Conservation (phyloP, 2,797 vertebrate genomes). For the Hippopotamyrus pictus region DNA sequence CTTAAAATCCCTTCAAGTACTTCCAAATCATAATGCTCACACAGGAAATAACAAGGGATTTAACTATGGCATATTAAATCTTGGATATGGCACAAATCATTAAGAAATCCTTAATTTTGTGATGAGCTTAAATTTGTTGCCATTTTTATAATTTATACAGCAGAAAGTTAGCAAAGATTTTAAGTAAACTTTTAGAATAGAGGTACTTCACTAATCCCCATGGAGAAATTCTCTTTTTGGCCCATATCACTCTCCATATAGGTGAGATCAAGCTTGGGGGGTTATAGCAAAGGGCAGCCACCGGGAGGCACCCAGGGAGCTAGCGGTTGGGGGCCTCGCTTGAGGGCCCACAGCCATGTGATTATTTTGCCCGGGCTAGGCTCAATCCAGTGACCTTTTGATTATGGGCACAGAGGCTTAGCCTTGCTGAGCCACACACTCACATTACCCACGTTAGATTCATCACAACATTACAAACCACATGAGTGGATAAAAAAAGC, state of each 20-base stretch:
- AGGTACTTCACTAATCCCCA: neutral
- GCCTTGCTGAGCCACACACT: neutral
- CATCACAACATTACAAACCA: neutral
- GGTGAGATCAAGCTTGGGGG: neutral
- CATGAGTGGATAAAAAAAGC: neutral
- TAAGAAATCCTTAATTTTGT: neutral
- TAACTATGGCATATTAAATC: neutral
- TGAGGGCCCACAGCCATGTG: neutral
- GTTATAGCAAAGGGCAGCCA: neutral
- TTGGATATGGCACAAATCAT: constrained; percentile 10
- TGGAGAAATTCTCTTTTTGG: neutral
- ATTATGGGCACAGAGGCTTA: neutral
- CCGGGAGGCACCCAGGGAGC: neutral
- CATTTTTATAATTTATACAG: neutral
- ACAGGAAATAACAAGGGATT: constrained; percentile 4
- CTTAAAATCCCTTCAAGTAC: constrained; percentile 12
- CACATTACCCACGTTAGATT: neutral
- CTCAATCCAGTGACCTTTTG: neutral
- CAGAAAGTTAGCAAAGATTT: neutral
- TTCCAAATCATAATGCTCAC: constrained; percentile 4
- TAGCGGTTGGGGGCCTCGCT: neutral
- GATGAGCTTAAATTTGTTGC: neutral
- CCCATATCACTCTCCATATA: neutral
- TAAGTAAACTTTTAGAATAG: neutral
- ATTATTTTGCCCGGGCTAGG: neutral